Evolutionary conservation across 23 tunicate genomes (phyloP).

Genomic region (Halocynthia aurantium): DNA sequence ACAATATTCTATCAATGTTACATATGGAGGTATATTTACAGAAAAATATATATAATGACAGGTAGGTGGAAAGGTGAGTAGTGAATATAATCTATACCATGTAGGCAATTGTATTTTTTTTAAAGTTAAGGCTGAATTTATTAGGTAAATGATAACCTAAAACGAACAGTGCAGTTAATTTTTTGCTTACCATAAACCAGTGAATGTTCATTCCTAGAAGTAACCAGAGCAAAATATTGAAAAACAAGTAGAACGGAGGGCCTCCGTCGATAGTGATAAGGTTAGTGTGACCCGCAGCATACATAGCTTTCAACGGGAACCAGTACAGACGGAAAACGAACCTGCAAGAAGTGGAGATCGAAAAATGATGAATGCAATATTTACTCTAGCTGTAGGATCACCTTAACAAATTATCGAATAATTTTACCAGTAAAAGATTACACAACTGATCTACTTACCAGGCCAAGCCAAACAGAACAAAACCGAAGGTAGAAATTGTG

Average conservation of each 20-base stretch:
- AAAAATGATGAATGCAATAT: background rate
- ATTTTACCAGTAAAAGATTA: background rate
- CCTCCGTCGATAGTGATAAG: conserved; percentile 14
- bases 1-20: too few species aligned
- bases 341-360: conserved; percentile 36
- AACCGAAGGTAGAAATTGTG: conserved; percentile 61
- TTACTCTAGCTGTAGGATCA: background rate
- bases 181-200: conserved; percentile 67
- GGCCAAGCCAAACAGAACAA: conserved; percentile 68
- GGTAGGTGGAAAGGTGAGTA: too few species aligned
- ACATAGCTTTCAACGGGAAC: conserved; percentile 91
- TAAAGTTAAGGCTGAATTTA: background rate
- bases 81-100: background rate
- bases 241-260: conserved; percentile 55
- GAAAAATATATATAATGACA: too few species aligned
- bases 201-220: conserved; percentile 74
- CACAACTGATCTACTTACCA: conserved; percentile 36
- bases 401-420: background rate
- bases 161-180: background rate
- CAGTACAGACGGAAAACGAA: conserved; percentile 79
- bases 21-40: too few species aligned
- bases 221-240: conserved; percentile 71
- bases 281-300: conserved; percentile 76
- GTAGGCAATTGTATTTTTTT: background rate
- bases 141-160: background rate